Conservation (phyloP, 2,113 vertebrate genomes). For the Oryzias celebensis region DNA sequence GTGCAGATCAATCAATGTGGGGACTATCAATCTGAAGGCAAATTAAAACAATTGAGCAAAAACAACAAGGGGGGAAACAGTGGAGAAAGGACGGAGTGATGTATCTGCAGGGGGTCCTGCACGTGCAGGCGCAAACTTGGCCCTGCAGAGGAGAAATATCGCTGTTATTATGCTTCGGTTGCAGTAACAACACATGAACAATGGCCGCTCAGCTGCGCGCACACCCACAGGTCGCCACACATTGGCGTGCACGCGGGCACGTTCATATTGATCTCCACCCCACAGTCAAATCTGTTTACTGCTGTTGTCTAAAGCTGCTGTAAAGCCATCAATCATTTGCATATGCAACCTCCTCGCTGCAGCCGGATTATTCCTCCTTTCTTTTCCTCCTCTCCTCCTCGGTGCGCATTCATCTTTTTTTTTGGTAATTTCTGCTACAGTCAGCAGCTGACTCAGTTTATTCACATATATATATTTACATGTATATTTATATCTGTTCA, state of each 20-base stretch:
- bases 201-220: constrained; percentile 41
- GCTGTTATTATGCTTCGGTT: constrained; percentile 59
- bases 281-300: constrained; percentile 85
- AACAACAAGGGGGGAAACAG: constrained; percentile 64
- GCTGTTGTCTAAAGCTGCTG: constrained; percentile 79
- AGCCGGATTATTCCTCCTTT: constrained; percentile 13
- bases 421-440: neutral
- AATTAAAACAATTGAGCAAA: constrained; percentile 77
- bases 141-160: constrained; percentile 32
- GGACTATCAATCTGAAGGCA: constrained; percentile 78
- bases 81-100: constrained; percentile 39
- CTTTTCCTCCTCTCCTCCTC: constrained; percentile 5
- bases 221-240: constrained; percentile 43
- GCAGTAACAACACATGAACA: constrained; percentile 60
- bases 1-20: constrained; percentile 78
- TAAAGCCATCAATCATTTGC: constrained; percentile 81
- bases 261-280: constrained; percentile 77
- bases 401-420: neutral
- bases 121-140: constrained; percentile 19
- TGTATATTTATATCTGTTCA: no score
- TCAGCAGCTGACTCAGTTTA: no score
- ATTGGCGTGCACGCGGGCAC: constrained; percentile 54
- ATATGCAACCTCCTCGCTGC: constrained; percentile 66
- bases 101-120: constrained; percentile 12
- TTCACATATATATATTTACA: no score